Evolutionary conservation across 2,888 invertebrate genomes (phyloP).

Genomic region (Psylliodes chrysocephalus): DNA sequence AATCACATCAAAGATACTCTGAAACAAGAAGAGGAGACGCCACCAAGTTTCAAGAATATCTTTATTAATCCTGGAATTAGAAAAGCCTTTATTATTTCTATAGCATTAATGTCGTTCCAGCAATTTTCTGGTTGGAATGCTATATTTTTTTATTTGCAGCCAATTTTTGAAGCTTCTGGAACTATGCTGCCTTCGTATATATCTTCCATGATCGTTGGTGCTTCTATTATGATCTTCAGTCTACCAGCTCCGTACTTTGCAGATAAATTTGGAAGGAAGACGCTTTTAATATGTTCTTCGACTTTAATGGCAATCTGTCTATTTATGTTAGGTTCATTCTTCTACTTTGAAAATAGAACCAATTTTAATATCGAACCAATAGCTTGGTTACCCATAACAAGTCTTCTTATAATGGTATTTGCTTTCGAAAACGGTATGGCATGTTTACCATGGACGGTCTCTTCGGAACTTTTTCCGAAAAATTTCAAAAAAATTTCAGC

Average conservation of each 20-base stretch:
- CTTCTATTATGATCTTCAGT: conserved; percentile 79
- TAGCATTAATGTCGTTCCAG: conserved; percentile 79
- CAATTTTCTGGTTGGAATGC: conserved; percentile 74
- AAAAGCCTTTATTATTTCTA: conserved; percentile 78
- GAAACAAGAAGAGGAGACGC: conserved; percentile 63
- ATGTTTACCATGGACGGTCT: conserved; percentile 80
- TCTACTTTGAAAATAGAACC: conserved; percentile 66
- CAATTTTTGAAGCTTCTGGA: conserved; percentile 75
- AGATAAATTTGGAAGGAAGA: conserved; percentile 78
- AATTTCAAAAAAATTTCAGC: conserved; percentile 80
- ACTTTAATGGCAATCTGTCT: conserved; percentile 72
- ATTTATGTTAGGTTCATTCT: conserved; percentile 65
- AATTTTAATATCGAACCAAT: conserved; percentile 63
- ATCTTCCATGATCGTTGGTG: conserved; percentile 80
- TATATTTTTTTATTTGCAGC: conserved; percentile 64
- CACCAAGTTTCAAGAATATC: conserved; percentile 67
- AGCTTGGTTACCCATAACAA: conserved; percentile 77
- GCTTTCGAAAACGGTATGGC: conserved; percentile 70
- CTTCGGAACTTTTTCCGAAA: conserved; percentile 82
- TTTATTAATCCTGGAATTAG: conserved; percentile 74
- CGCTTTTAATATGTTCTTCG: conserved; percentile 76
- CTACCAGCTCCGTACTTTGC: conserved; percentile 78
- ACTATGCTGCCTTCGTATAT: conserved; percentile 70
- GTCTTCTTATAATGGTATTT: conserved; percentile 76
- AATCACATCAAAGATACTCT: conserved; percentile 62